Evolutionary conservation across 2,888 invertebrate genomes (phyloP).

Genomic region (Pyrrhosoma nymphula): DNA sequence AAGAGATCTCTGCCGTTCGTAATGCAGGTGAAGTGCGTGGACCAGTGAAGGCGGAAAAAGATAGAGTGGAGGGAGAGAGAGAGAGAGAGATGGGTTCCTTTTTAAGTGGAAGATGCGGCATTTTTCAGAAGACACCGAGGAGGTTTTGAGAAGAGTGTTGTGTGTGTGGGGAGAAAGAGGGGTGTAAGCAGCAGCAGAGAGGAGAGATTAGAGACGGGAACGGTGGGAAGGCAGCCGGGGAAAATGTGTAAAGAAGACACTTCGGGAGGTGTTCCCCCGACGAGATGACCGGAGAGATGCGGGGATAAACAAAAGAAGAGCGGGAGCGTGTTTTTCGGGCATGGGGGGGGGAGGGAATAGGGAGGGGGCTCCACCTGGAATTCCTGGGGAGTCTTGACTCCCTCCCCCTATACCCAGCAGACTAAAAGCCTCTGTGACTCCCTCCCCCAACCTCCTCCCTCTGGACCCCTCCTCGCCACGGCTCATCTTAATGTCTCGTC

Average conservation of each 20-base stretch:
- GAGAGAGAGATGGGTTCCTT: background rate
- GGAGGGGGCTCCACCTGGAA: background rate
- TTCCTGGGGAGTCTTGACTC: background rate
- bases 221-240: background rate
- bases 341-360: background rate
- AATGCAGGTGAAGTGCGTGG: background rate
- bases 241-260: slow-evolving; percentile 10
- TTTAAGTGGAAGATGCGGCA: slow-evolving; percentile 13
- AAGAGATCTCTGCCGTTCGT: background rate
- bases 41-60: background rate
- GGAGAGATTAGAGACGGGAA: background rate
- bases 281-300: background rate
- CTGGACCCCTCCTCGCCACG: background rate
- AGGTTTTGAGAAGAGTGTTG: background rate
- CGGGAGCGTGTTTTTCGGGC: background rate
- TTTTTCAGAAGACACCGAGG: background rate
- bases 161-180: background rate
- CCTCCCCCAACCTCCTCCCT: background rate
- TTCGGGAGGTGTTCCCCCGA: slow-evolving; percentile 20
- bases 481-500: background rate
- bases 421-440: slow-evolving; percentile 4
- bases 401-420: background rate
- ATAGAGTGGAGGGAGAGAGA: background rate
- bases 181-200: background rate
- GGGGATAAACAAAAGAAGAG: background rate